These are phyloP conservation scores for Epizoanthus ramosus DNA, from an alignment of 92 coral and sea anemone species.

Conservation along the genomic window DNA sequence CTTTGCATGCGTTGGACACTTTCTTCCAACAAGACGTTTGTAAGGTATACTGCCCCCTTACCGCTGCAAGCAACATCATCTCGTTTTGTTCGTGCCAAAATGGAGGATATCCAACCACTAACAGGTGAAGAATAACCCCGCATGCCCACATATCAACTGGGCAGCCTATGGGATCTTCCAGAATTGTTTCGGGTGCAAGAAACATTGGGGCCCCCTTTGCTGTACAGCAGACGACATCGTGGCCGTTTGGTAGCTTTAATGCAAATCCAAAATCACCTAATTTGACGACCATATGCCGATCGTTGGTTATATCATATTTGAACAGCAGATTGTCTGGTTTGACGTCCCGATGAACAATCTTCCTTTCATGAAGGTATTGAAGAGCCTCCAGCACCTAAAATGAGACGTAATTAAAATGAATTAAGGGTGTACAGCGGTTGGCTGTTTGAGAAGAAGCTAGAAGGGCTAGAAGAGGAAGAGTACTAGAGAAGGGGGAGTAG, in stretches of 20 bases:
- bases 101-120: conserved; percentile 93
- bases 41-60: conserved; percentile 78
- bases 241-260: conserved; percentile 61
- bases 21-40: conserved; percentile 68
- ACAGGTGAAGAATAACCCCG: conserved; percentile 77
- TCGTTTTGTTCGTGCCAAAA: conserved; percentile 89
- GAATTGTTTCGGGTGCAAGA: conserved; percentile 95
- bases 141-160: conserved; percentile 98
- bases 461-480: no score
- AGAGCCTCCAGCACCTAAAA: conserved; percentile 81
- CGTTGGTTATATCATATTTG: conserved; percentile 45
- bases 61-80: conserved; percentile 75
- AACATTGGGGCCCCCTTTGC: conserved; percentile 95
- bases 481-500: no score
- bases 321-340: conserved; percentile 93
- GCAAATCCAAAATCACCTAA: conserved; percentile 92
- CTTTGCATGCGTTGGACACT: conserved; percentile 75
- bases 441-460: not conserved
- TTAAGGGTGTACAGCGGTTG: not conserved
- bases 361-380: conserved; percentile 72
- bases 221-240: conserved; percentile 69
- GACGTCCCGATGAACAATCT: conserved; percentile 89
- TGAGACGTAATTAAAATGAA: not conserved
- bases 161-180: conserved; percentile 81
- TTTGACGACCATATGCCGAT: conserved; percentile 70